phyloP scores from a whole-genome alignment of 2,888 invertebrate genomes.

The Nephrotoma guestfalica region DNA sequence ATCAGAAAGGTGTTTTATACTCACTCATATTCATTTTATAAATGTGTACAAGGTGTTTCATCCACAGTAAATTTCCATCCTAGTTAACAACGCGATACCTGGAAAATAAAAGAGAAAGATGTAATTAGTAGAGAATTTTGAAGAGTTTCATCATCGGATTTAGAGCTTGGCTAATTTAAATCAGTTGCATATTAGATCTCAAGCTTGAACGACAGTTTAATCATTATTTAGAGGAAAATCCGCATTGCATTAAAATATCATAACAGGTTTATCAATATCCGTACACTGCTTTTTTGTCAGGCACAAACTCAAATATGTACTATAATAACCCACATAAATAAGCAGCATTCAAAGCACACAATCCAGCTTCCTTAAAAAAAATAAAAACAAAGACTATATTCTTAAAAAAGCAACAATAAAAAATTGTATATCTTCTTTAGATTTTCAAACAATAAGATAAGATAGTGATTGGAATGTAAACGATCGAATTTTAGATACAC shows the following conservation, averaged over 20 bases:
- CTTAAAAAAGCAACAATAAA: not conserved
- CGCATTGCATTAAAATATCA: too few species aligned
- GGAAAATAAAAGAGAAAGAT: not conserved
- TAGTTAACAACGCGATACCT: not conserved
- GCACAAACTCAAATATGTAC: not conserved
- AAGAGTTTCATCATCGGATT: too few species aligned
- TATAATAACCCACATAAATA: not conserved
- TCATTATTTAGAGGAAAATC: too few species aligned
- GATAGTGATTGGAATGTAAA: slow-evolving; percentile 4
- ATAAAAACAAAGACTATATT: not conserved
- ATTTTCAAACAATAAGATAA: not conserved
- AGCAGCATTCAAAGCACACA: not conserved
- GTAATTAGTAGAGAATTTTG: too few species aligned
- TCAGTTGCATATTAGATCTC: too few species aligned
- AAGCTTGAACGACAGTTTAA: too few species aligned
- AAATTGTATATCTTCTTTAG: not conserved
- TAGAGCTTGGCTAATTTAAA: too few species aligned
- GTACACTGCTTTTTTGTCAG: not conserved
- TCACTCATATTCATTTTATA: not conserved
- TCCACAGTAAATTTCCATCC: not conserved
- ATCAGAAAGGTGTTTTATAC: not conserved
- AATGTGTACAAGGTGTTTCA: not conserved
- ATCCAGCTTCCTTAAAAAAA: not conserved
- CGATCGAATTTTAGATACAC: not conserved
- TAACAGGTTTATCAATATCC: not conserved